Base-by-base conservation (phyloP, 2,797 vertebrate genomes). In the Sebastiscus tertius region DNA sequence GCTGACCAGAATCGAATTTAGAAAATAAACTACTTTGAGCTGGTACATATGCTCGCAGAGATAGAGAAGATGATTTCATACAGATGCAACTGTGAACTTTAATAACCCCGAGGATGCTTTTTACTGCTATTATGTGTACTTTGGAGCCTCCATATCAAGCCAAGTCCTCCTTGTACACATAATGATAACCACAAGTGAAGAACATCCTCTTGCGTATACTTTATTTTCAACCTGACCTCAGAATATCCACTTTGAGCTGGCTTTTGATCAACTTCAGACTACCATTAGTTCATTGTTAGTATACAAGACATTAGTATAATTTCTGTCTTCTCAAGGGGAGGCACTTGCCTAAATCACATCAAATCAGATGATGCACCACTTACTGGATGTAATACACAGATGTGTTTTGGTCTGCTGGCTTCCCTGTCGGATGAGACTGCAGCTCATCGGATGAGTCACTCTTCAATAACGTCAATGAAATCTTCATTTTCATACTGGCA, bases 361-460 rank as follows among this genome's bases (percentile, higher is more conserved):
- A 88, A 89, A 87, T 91, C 69, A 79, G 64, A 82, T 81, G 79
- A 87, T 87, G 84, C 64, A 81, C 77, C 82, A 86, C 70, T 90
- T 89, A 82, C 82, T 82, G 81, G 82, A 88, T 87, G 69, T 76
- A 87, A 85, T 83, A 73, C 69, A 67, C 78, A 85, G 81, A 87
- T 88, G 76, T 85, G 80, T 81, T 89, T 89, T 75, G 55, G 56
- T 78, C 74, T 71, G 76, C 61, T 77, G 75, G 77, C 80, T 76
- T 86, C 75, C 49, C 72, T 66, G 61, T 62, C 24, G 46, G 67
- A 83, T 72, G 72, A 87, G 77, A 33, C 71, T 77, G 65, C 75
- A 70, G 55, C 80, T 79, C 74, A 83, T 73, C n/a, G 2, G 74
- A 84, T 93, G 85, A 89, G 82, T 90, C 88, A 93, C 71, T 58